phyloP scores from a whole-genome alignment of 2,888 invertebrate species.

The Ichneumoninae sp. region DNA sequence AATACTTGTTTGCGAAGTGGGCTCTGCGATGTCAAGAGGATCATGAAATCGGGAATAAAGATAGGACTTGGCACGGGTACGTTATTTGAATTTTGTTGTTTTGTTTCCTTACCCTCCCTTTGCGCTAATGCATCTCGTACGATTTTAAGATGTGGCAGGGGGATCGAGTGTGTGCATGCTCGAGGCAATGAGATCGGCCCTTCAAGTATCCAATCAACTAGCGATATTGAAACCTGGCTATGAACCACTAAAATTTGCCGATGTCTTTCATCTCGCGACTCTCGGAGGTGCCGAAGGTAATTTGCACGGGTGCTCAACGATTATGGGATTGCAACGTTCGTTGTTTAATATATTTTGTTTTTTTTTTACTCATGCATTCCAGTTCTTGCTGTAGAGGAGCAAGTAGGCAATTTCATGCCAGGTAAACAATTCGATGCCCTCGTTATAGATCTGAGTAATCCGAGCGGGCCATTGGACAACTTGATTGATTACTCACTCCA shows the following conservation, averaged over 20 bases:
- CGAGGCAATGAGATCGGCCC: constrained; percentile 89
- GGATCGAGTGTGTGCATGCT: constrained; percentile 92
- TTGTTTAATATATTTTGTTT: not conserved
- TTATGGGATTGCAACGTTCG: not conserved
- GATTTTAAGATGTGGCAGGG: constrained; percentile 91
- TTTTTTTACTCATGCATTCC: not conserved
- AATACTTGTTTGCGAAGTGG: constrained; percentile 93
- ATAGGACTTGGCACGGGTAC: constrained; percentile 95
- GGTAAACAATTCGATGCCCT: constrained; percentile 96
- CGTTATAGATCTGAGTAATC: constrained; percentile 88
- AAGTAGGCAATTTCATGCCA: constrained; percentile 91
- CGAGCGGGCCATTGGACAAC: constrained; percentile 85
- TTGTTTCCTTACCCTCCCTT: not conserved
- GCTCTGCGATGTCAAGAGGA: constrained; percentile 90
- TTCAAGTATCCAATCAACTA: constrained; percentile 90
- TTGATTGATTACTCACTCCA: constrained; percentile 85
- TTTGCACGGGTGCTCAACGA: not conserved
- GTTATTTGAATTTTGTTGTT: constrained; percentile 31
- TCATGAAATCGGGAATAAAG: constrained; percentile 88
- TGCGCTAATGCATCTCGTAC: not conserved
- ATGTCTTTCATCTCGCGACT: constrained; percentile 94
- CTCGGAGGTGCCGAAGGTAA: constrained; percentile 93
- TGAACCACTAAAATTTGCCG: constrained; percentile 88
- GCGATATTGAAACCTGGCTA: constrained; percentile 85
- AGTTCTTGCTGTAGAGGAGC: constrained; percentile 90